These are phyloP conservation scores for Cebus imitator DNA, from an alignment of 2,113 vertebrate species.

Conservation along the genomic window DNA sequence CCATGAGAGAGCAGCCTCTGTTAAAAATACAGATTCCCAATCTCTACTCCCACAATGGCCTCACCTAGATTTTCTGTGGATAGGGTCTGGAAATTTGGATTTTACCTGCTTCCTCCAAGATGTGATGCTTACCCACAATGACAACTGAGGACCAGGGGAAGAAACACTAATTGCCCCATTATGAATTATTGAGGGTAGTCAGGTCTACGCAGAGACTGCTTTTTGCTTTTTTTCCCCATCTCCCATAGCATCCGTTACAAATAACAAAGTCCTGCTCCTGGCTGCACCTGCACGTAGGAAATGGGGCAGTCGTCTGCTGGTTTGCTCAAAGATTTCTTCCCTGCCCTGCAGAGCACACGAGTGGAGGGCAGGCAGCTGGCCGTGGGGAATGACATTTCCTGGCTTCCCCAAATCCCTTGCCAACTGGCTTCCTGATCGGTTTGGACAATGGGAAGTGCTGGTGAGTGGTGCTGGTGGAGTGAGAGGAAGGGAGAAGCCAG, in stretches of 20 bases:
- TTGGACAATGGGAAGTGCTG: not conserved
- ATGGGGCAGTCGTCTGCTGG: accelerated
- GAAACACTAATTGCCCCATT: accelerated
- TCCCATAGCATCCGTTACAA: accelerated
- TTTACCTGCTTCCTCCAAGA: accelerated
- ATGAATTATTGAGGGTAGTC: not conserved
- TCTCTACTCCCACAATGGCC: too few relatives aligned
- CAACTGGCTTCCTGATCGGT: not conserved
- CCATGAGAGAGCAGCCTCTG: not conserved
- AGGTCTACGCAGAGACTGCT: not conserved
- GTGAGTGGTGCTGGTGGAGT: too few relatives aligned
- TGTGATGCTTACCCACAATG: not conserved
- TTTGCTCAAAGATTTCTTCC: too few relatives aligned
- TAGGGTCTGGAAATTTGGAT: not conserved
- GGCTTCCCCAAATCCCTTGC: not conserved
- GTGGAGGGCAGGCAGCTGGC: not conserved
- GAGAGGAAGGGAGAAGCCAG: not conserved
- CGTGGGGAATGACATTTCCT: not conserved
- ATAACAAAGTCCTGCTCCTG: accelerated
- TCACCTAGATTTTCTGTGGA: not conserved
- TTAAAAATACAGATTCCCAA: not conserved
- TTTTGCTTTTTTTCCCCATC: too few relatives aligned
- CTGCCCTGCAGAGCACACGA: not conserved
- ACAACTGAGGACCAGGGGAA: not conserved
- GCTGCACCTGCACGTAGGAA: accelerated